Conservation (phyloP, 2,113 vertebrate genomes). For the Periophthalmodon schlosseri region DNA sequence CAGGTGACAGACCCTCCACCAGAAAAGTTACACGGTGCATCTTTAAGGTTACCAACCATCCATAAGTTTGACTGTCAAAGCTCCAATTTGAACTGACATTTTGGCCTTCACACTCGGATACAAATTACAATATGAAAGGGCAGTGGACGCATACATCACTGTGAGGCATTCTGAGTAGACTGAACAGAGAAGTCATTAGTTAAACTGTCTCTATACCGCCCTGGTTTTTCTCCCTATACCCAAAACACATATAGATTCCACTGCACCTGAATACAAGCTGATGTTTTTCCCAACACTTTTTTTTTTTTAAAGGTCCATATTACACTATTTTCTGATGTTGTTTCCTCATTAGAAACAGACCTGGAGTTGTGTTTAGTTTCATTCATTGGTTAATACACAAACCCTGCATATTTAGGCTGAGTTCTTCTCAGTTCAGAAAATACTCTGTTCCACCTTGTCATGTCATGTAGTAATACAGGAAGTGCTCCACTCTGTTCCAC, state of each 20-base stretch:
- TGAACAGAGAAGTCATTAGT: slow-evolving; percentile 34
- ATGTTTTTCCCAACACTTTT: not conserved
- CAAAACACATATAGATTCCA: slow-evolving; percentile 30
- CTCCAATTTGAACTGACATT: not conserved
- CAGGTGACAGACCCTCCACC: not conserved
- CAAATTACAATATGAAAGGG: slow-evolving; percentile 61
- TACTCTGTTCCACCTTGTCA: too few relatives aligned
- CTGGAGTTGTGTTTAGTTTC: too few relatives aligned
- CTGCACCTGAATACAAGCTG: slow-evolving; percentile 16
- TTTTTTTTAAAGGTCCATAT: not conserved
- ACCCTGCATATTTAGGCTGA: too few relatives aligned
- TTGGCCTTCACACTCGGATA: slow-evolving; percentile 12
- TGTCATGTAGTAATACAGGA: too few relatives aligned
- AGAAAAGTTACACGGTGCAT: too few relatives aligned
- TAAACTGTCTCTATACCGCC: slow-evolving; percentile 5
- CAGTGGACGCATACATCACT: slow-evolving; percentile 37
- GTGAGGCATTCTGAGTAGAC: slow-evolving; percentile 47
- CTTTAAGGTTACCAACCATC: not conserved
- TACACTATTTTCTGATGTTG: too few relatives aligned
- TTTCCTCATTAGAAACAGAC: too few relatives aligned
- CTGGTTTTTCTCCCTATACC: slow-evolving; percentile 20
- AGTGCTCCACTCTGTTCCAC: too few relatives aligned
- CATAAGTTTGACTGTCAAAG: slow-evolving; percentile 17
- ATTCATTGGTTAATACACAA: too few relatives aligned
- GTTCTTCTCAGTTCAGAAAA: too few relatives aligned